A percentile compares a stretch with the other conserved stretches of the same genome.
Conservation (phyloP, 1,140 invertebrate species). For the Pseudomyrmex sp. region DNA sequence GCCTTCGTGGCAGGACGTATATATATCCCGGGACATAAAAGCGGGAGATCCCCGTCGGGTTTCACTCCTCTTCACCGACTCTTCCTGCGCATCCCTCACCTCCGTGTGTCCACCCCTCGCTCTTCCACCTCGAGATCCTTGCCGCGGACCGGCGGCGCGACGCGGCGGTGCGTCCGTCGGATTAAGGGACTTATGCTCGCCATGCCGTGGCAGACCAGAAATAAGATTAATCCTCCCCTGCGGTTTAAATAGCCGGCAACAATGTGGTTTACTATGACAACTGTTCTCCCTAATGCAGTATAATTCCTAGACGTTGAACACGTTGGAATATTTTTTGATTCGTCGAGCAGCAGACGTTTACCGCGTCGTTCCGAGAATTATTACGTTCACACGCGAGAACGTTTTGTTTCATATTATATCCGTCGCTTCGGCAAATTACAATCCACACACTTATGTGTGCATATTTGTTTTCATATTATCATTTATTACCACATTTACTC, state of each 20-base stretch:
- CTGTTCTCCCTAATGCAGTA: constrained; percentile 40
- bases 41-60: constrained; percentile 26
- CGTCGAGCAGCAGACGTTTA: neutral
- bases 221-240: constrained; percentile 49
- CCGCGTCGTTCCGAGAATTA: neutral
- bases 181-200: constrained; percentile 56
- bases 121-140: neutral
- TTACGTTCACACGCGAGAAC: neutral
- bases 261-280: constrained; percentile 44
- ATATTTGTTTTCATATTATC: too few species aligned
- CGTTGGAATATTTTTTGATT: constrained; percentile 25
- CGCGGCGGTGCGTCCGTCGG: constrained; percentile 47
- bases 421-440: neutral
- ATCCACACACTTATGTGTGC: too few species aligned
- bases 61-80: neutral
- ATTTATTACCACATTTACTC: too few species aligned
- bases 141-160: constrained; percentile 25
- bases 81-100: neutral
- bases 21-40: constrained; percentile 49
- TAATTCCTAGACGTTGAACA: constrained; percentile 27
- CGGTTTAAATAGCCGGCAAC: constrained; percentile 42
- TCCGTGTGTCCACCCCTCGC: neutral
- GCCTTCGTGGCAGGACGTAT: constrained; percentile 29
- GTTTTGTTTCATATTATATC: neutral
- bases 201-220: constrained; percentile 45